phyloP scores from a whole-genome alignment of 2,113 vertebrate species.

The Muntiacus muntjak region DNA sequence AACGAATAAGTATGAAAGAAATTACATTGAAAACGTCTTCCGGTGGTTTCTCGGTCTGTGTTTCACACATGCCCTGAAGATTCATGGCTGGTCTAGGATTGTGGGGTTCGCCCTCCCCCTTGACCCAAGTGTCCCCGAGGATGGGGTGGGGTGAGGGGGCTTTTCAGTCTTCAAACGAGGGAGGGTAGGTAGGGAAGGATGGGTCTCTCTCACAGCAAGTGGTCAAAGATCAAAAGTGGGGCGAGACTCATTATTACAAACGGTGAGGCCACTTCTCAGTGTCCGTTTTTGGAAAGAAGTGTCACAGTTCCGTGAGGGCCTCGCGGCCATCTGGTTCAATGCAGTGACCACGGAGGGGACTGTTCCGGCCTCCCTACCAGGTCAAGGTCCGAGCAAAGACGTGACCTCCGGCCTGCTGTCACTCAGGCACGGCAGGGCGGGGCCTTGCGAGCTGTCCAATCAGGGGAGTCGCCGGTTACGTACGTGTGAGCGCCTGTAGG shows the following conservation, averaged over 20 bases:
- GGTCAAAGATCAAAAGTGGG: neutral
- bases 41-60: neutral
- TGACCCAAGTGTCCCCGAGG: neutral
- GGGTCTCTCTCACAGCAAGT: neutral
- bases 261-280: neutral
- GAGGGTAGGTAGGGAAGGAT: neutral
- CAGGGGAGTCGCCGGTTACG: neutral
- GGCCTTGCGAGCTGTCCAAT: neutral
- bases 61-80: neutral
- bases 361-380: neutral
- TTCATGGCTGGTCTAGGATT: neutral
- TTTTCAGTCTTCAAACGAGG: neutral
- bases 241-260: neutral
- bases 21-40: neutral
- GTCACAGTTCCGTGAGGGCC: neutral
- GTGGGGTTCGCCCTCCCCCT: neutral
- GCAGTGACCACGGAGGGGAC: fast-evolving
- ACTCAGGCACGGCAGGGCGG: neutral
- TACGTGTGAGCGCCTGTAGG: neutral
- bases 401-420: neutral
- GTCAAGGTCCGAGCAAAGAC: neutral
- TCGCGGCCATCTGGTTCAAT: neutral
- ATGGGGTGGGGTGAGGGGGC: neutral
- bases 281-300: neutral
- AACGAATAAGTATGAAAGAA: neutral